Percentiles rank a stretch among this genome's conserved stretches.
Conservation (phyloP, 1,140 invertebrate species). For the Euwallacea fornicatus region DNA sequence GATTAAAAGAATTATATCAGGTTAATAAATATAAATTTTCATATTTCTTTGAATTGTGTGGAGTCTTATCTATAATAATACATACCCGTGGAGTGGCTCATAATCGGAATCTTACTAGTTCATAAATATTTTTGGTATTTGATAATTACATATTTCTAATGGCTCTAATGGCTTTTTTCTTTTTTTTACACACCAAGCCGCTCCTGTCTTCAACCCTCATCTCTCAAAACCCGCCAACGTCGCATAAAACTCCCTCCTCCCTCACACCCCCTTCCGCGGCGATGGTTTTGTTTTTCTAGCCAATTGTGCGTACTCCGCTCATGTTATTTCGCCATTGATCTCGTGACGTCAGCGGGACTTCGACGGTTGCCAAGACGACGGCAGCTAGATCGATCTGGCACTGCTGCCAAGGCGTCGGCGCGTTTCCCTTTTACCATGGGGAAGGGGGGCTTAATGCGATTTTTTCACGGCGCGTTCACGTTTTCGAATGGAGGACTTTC, state of each 20-base stretch:
- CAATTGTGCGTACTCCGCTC: conserved; percentile 34
- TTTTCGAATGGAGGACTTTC: neutral
- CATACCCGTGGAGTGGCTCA: too few relatives aligned
- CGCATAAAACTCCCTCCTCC: conserved; percentile 14
- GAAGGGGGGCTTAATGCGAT: conserved; percentile 20
- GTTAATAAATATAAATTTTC: too few relatives aligned
- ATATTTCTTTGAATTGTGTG: too few relatives aligned
- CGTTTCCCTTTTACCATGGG: neutral
- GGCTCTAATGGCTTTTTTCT: too few relatives aligned
- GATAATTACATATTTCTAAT: too few relatives aligned
- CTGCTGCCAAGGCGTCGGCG: neutral
- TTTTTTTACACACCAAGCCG: neutral
- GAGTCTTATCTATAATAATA: too few relatives aligned
- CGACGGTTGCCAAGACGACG: conserved; percentile 30
- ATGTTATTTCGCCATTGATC: conserved; percentile 30
- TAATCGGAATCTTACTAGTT: too few relatives aligned
- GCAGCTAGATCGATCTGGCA: conserved; percentile 29
- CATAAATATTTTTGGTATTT: too few relatives aligned
- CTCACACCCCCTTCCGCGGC: neutral
- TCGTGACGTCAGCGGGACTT: conserved; percentile 32
- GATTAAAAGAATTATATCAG: too few relatives aligned
- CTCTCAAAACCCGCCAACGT: conserved; percentile 1
- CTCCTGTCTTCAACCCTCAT: neutral
- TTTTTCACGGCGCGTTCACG: conserved; percentile 22
- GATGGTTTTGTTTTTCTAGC: conserved; percentile 24